Conservation (phyloP, 2,797 vertebrate species). For the Liasis olivaceus region DNA sequence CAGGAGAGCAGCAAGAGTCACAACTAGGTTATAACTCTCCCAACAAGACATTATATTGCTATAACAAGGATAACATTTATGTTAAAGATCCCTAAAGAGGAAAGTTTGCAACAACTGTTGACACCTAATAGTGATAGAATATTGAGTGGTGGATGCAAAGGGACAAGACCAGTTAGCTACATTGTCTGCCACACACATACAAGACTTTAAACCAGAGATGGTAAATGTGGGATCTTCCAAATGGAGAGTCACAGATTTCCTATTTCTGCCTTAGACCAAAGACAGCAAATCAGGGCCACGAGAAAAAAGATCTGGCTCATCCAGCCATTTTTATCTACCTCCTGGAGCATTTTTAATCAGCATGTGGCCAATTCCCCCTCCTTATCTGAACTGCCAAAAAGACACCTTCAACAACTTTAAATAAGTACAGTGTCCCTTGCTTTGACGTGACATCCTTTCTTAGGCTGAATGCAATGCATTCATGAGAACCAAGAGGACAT, state of each 20-base stretch:
- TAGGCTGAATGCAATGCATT: neutral
- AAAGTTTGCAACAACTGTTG: neutral
- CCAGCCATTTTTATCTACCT: neutral
- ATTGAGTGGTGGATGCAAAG: neutral
- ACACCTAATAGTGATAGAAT: neutral
- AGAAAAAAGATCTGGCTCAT: neutral
- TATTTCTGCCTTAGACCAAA: neutral
- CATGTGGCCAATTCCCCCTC: too few species aligned
- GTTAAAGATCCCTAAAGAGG: neutral
- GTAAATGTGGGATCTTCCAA: neutral
- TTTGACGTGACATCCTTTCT: neutral
- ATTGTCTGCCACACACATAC: too few species aligned
- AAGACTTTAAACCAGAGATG: neutral
- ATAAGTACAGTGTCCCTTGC: neutral
- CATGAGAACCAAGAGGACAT: neutral
- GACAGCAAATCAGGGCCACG: neutral
- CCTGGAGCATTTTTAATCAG: neutral
- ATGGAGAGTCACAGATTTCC: neutral
- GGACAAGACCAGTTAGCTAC: neutral
- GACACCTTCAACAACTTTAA: neutral
- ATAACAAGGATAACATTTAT: neutral
- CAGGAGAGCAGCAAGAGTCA: neutral
- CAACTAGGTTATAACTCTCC: too few species aligned
- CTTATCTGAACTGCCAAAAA: neutral
- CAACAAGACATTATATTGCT: neutral